phyloP scores from a whole-genome alignment of 2,888 invertebrate genomes.

The Neoitamus cyanurus region DNA sequence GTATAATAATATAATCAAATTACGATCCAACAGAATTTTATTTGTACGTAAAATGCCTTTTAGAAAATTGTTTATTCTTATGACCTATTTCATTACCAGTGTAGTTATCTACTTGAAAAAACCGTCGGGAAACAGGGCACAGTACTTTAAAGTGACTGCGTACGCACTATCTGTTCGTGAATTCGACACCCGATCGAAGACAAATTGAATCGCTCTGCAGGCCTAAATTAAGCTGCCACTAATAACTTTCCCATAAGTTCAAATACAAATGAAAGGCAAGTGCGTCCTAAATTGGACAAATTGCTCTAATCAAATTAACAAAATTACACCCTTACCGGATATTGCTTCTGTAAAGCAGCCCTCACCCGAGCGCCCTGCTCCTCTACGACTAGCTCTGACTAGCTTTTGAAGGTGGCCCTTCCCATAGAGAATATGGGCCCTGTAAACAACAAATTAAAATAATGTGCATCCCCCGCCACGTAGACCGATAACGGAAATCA shows the following conservation, averaged over 20 bases:
- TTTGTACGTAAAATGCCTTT: too few species aligned
- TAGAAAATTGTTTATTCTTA: too few species aligned
- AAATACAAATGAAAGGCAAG: slow-evolving; percentile 40
- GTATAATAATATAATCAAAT: too few species aligned
- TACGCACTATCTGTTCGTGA: background rate
- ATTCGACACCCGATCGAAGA: background rate
- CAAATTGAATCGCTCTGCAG: background rate
- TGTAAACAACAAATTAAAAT: slow-evolving; percentile 37
- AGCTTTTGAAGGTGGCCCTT: background rate
- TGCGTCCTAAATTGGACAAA: slow-evolving; percentile 44
- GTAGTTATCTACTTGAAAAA: too few species aligned
- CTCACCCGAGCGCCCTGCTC: background rate
- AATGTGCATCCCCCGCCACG: slow-evolving; percentile 17
- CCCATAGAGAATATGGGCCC: background rate
- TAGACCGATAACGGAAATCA: slow-evolving; percentile 37
- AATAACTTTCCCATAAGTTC: slow-evolving; percentile 42
- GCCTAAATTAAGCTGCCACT: slow-evolving; percentile 25
- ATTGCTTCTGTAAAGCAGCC: slow-evolving; percentile 9
- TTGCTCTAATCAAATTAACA: slow-evolving; percentile 46
- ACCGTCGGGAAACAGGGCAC: background rate
- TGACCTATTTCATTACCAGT: too few species aligned
- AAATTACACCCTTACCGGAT: slow-evolving; percentile 35
- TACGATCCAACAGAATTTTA: too few species aligned
- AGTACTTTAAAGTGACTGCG: background rate
- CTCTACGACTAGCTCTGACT: background rate